Evolutionary conservation across 2,113 vertebrate genomes (phyloP), one percentile per base, ranked within the genome.

Genomic region (Percopsis transmontana): DNA sequence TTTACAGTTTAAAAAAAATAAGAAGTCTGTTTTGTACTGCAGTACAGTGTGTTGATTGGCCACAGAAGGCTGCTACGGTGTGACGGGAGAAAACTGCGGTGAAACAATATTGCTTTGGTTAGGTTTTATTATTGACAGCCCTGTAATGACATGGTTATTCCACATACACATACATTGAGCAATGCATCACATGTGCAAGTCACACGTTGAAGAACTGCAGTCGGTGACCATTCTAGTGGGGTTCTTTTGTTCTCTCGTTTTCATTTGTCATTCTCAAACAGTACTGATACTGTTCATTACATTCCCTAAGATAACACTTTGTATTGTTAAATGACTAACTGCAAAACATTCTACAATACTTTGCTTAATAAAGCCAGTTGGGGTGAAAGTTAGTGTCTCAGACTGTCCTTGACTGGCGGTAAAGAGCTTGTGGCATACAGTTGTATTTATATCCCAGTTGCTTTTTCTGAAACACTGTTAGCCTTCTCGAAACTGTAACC

Each of bases 341-440:
- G 60, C 84, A 83, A 68, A 66, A 2, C 70, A 45, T 85, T 86
- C 64, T 58, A 80, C 82, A 72, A 85, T 72, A 87, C 61, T 87
- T 90, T 88, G 70, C 84, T 80, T 85, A 91, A 90, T 92, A 89
- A 91, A 91, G 85, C 16, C 52, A 75, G 66, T 72, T 83, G 2
- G 68, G 80, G 51, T 80, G 58, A 81, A 75, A 74, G 56, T 40
- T 0, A 50, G 14, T 33, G 5, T 18, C 0, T 52, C 44, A 18
- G 40, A 66, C 6, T 18, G 40, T 76, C 55, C 4, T 40, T 40
- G 33, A 39, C 45, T 18, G 42, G 14, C 3, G 3, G 12, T 44
- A 7, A 18, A 48, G 56, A 57, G 9, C 15, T 57, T 11, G 18
- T 3, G 33, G 18, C 33, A 20, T 33, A 38, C 54, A 57, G 13